A percentile compares a stretch with the other conserved stretches of the same genome.
Conservation (phyloP, 1,140 invertebrate species). For the Drosophila tsacasi region DNA sequence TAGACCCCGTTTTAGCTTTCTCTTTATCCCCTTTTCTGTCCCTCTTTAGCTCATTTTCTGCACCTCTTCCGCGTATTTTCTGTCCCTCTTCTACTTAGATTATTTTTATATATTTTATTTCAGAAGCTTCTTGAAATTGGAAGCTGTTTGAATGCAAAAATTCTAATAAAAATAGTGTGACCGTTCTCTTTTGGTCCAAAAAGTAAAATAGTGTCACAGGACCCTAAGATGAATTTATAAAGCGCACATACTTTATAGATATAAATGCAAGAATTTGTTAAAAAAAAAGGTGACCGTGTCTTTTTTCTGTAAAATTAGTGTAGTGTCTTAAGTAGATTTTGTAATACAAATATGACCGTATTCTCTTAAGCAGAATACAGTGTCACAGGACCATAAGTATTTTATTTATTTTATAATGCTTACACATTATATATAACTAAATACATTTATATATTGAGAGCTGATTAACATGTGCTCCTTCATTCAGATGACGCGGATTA, state of each 20-base stretch:
- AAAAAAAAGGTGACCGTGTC: no score
- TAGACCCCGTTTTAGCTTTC: no score
- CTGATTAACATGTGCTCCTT: neutral
- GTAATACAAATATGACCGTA: no score
- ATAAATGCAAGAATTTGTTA: neutral
- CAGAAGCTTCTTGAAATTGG: neutral
- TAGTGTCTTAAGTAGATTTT: no score
- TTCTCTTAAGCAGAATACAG: no score
- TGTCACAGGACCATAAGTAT: neutral
- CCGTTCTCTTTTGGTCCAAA: accelerated
- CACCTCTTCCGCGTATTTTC: neutral
- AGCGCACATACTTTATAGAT: neutral
- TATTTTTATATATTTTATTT: neutral
- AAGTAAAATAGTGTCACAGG: neutral
- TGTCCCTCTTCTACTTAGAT: neutral
- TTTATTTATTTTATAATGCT: neutral
- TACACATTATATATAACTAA: neutral
- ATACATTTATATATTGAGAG: neutral
- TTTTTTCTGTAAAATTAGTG: no score
- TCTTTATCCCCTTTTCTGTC: no score
- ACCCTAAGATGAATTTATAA: neutral
- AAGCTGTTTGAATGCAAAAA: slow-evolving; percentile 47
- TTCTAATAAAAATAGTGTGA: neutral
- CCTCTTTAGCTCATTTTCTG: neutral
- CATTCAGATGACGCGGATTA: neutral